Conservation (phyloP, 2,113 vertebrate species). For the Gobio gobio region DNA sequence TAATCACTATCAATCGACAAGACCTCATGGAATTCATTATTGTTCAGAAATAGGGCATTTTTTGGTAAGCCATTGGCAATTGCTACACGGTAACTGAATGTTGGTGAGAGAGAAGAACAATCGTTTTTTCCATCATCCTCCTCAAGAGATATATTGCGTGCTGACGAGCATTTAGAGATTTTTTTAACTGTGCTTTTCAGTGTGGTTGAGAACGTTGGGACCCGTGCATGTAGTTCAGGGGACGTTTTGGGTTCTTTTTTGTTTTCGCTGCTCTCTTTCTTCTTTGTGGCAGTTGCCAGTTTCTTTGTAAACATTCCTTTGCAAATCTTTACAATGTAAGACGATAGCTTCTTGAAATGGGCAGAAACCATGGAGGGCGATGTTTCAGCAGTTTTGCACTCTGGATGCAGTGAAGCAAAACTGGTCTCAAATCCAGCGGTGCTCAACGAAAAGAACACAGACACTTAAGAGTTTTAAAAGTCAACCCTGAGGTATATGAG, state of each 20-base stretch:
- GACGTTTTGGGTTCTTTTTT: constrained; percentile 85
- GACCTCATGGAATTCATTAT: constrained; percentile 86
- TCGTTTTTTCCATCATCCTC: constrained; percentile 84
- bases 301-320: constrained; percentile 99
- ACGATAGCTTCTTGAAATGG: constrained; percentile 87
- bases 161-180: constrained; percentile 89
- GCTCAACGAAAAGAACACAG: constrained; percentile 54
- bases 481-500: constrained; percentile 57
- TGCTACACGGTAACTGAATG: constrained; percentile 95
- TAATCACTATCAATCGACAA: constrained; percentile 89
- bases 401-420: constrained; percentile 65
- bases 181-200: constrained; percentile 94
- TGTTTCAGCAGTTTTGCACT: constrained; percentile 67
- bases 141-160: constrained; percentile 87
- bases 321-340: constrained; percentile 92
- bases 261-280: constrained; percentile 86
- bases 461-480: constrained; percentile 58
- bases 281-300: constrained; percentile 91
- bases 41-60: constrained; percentile 74
- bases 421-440: constrained; percentile 61
- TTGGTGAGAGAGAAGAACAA: constrained; percentile 94
- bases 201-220: constrained; percentile 86
- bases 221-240: constrained; percentile 79
- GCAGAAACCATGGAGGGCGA: constrained; percentile 93
- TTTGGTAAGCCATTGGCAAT: constrained; percentile 95